Percentiles rank a stretch among this genome's conserved stretches.
phyloP scores from a whole-genome alignment of 35 echinoderm and acorn worm species.

The Lytechinus variegatus region DNA sequence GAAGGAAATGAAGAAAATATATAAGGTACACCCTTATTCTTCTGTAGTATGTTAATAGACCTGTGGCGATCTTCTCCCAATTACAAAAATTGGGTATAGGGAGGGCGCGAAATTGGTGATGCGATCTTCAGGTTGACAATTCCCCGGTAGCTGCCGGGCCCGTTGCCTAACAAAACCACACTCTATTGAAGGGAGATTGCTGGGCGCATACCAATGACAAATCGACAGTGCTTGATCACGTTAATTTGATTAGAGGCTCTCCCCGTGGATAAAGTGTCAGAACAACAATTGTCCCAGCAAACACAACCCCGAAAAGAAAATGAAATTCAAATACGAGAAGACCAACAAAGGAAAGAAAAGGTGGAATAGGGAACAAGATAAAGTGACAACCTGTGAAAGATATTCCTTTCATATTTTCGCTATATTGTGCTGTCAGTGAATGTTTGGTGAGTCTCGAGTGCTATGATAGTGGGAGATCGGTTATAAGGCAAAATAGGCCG shows the following conservation, averaged over 20 bases:
- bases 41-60: not conserved
- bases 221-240: conserved; percentile 47
- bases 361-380: not conserved
- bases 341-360: not conserved
- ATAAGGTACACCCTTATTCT: not conserved
- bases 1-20: not conserved
- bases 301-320: conserved; percentile 19
- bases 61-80: conserved; percentile 21
- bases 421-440: not conserved
- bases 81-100: conserved; percentile 50
- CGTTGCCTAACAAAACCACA: conserved; percentile 44
- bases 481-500: not conserved
- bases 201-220: conserved; percentile 49
- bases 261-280: conserved; percentile 55
- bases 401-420: not conserved
- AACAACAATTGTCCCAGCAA: conserved; percentile 26
- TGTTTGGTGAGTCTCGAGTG: not conserved
- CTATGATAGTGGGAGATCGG: not conserved
- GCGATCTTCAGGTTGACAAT: conserved; percentile 35
- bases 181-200: not conserved
- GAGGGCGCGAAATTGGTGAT: not conserved
- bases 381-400: not conserved
- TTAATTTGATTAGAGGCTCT: conserved; percentile 66
- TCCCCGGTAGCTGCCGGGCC: conserved; percentile 31
- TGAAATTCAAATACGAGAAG: conserved; percentile 51